Conservation (phyloP, 2,113 vertebrate species). For the Anoplopoma fimbria region DNA sequence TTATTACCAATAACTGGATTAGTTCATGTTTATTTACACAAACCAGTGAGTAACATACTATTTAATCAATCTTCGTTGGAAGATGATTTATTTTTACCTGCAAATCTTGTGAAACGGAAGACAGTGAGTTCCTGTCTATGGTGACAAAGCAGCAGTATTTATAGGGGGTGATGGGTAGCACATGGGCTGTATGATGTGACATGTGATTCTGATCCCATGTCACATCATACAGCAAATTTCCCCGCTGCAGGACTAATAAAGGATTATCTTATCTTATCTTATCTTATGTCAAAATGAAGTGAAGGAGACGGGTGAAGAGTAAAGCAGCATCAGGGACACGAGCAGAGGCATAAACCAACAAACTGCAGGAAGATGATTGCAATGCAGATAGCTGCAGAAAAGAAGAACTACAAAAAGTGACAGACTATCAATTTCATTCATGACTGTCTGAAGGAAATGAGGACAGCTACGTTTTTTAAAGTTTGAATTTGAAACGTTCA, state of each 20-base stretch:
- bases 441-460: neutral
- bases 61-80: neutral
- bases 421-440: neutral
- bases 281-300: neutral
- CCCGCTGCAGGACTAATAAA: too few relatives aligned
- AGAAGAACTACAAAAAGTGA: neutral
- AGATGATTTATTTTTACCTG: neutral
- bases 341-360: neutral
- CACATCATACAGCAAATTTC: too few relatives aligned
- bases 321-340: too few relatives aligned
- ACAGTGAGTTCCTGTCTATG: neutral
- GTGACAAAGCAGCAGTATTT: neutral
- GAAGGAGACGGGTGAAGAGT: neutral
- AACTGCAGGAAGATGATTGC: neutral
- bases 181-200: neutral
- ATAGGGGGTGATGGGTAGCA: neutral
- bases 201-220: slow-evolving; percentile 19
- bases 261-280: too few relatives aligned
- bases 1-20: neutral
- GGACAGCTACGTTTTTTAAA: too few relatives aligned
- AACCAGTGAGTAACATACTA: neutral
- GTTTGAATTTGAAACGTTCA: too few relatives aligned
- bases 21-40: neutral
- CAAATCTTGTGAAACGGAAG: neutral
- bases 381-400: neutral